Base-by-base conservation (phyloP, 2,888 invertebrate genomes). In the Orthonychiurus folsomi region DNA sequence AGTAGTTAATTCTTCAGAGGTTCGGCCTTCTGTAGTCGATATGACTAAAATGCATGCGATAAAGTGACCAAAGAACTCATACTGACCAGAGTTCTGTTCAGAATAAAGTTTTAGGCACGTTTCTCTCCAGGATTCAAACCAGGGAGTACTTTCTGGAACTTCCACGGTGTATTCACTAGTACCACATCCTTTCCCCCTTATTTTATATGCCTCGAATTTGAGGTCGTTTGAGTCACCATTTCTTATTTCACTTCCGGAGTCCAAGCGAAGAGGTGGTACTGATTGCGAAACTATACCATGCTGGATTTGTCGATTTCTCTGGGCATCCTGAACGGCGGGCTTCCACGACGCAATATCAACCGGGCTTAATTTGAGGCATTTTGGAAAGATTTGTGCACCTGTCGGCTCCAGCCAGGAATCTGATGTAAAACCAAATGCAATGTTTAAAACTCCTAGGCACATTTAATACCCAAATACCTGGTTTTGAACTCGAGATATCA, bases 41-140 rank as follows among this genome's bases (percentile, higher is more conserved):
- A 72, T 67, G 12, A 73, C 86, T 73, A 91, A 82, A 74, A 91
- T 83, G 76, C 92, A 92, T 18, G 88, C 88, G 60, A 92, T 76
- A 75, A 88, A 88, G 77, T 93, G 92, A 75, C 89, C 89, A 0
- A 93, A 88, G 75, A 93, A 97, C 79, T 99, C 99, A 80, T 97
- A 96, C 75, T 97, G 96, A 56, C 62, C 65, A n/a, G 56, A 87
- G 21, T 90, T 89, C 76, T 88, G 89, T 76, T 91, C 86, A 64
- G 92, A 86, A 75, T 87, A 85, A 54, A 93, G 75, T 61, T 78
- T 76, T 15, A 81, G 80, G 78, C 95, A 95, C 27, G 88, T 88
- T 73, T 93, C 92, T 73, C 94, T 83, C 91, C 94, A 97, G 12
- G 87, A 85, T 77, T 95, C 94, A 81, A 90, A 97, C 96, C 97